A percentile compares a stretch with the other conserved stretches of the same genome.
phyloP scores from a whole-genome alignment of 2,113 vertebrate genomes.

The Sturnus vulgaris region DNA sequence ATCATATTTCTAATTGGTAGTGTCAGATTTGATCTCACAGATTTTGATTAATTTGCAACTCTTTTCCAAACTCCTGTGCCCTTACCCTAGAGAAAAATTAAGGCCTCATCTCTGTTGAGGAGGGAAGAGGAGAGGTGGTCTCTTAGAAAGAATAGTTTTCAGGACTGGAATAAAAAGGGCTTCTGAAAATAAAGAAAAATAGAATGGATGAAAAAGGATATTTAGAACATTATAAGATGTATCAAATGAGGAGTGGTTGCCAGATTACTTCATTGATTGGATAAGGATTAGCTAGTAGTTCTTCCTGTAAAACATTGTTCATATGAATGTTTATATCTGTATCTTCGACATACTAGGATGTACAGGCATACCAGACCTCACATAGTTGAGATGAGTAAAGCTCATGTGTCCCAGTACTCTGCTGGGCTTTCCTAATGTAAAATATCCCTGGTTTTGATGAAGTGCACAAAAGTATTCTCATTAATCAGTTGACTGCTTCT shows the following conservation, averaged over 20 bases:
- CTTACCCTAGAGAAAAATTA: not conserved
- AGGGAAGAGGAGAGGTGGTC: not conserved
- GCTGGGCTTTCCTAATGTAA: not conserved
- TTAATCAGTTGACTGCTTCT: not conserved
- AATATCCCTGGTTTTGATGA: not conserved
- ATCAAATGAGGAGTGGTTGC: not conserved
- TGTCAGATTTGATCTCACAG: constrained; percentile 2
- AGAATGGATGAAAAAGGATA: not conserved
- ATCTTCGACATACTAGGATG: not conserved
- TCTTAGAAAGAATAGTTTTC: not conserved
- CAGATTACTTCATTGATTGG: not conserved
- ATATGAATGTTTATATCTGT: not conserved
- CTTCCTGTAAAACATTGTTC: not conserved
- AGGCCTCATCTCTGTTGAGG: not conserved
- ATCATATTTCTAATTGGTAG: not conserved
- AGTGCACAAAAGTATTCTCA: not conserved
- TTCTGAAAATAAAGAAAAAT: not conserved
- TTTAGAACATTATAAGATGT: not conserved
- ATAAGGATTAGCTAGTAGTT: not conserved
- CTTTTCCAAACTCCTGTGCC: not conserved
- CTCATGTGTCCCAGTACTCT: not conserved
- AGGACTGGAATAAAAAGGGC: not conserved
- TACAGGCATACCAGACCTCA: not conserved
- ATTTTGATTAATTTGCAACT: constrained; percentile 17
- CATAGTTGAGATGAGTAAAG: not conserved